Evolutionary conservation across 2,797 vertebrate genomes (phyloP), one percentile per base, ranked within the genome.

Genomic region (Tokudaia muenninki): DNA sequence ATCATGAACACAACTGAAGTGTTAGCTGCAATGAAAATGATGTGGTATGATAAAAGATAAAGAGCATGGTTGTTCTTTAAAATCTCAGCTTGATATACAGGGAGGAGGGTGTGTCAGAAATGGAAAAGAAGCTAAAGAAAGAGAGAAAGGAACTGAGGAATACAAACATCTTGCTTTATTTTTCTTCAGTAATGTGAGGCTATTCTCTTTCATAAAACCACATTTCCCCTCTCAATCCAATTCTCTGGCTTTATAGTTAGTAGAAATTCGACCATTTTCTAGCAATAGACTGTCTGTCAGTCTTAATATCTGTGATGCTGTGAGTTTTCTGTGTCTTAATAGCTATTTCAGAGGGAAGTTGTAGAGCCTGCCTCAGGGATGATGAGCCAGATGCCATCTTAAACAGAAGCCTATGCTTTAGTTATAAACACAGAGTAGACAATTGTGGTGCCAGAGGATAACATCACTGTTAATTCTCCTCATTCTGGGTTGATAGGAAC

Each of bases 211-310:
- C 57, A 44, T 0, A 16, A 86, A 94, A 14, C 19, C 31, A 37
- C 57, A 7, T 87, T 82, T 86, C 31, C 2, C 41, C 6, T 59
- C 61, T 74, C 87, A 65, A 3, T 55, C 16, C 70, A 72, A 72
- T 90, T 87, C 79, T 57, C 14, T 17, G 17, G 34, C 47, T 95
- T 90, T 78, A 74, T 29, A 80, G 63, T 79, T 89, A 81, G 87
- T 67, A 50, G 92, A 91, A 93, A 95, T 90, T 74, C 22, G 41
- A 80, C 37, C 63, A 75, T 94, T 93, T 96, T 96, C 84, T 75
- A 95, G 67, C 41, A 92, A 70, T 92, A 86, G 91, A 44, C 57
- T 74, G 12, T 82, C 74, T 89, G 84, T 92, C 94, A 67, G 65
- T 92, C 88, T 95, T 93, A 47, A 95, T 95, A 88, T 70, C 61